Percentiles rank a stretch among this genome's conserved stretches.
phyloP scores from a whole-genome alignment of 2,113 vertebrate genomes.

The Dicrurus megarhynchus region DNA sequence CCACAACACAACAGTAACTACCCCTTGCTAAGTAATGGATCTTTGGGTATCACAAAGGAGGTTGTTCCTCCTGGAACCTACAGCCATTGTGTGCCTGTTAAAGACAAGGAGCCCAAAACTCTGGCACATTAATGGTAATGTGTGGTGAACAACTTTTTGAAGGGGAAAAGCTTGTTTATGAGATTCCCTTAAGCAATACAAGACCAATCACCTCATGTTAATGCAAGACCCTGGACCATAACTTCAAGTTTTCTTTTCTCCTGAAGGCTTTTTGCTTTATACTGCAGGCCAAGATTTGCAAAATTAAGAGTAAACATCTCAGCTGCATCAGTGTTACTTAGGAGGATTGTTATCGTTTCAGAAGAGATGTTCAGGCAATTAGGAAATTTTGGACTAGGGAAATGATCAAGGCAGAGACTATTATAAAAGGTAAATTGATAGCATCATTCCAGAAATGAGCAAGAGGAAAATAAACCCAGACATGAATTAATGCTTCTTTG shows the following conservation, averaged over 20 bases:
- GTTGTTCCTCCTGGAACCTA: background rate
- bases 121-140: rapidly evolving
- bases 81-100: background rate
- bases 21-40: background rate
- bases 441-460: background rate
- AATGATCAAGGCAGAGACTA: background rate
- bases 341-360: background rate
- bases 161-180: background rate
- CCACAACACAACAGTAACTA: background rate
- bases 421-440: background rate
- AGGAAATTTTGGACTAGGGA: background rate
- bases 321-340: background rate
- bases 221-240: background rate
- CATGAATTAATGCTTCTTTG: background rate
- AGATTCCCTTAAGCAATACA: background rate
- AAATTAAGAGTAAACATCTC: background rate
- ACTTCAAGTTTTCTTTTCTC: background rate
- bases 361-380: background rate
- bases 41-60: background rate
- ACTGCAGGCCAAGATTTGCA: constrained; percentile 3
- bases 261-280: constrained; percentile 10
- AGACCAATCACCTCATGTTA: background rate
- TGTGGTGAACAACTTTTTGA: background rate
- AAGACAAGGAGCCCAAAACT: background rate
- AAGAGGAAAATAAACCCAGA: background rate